These are phyloP conservation scores for Gallinago nigripennis DNA, from an alignment of 2,797 vertebrate species.

Conservation along the genomic window DNA sequence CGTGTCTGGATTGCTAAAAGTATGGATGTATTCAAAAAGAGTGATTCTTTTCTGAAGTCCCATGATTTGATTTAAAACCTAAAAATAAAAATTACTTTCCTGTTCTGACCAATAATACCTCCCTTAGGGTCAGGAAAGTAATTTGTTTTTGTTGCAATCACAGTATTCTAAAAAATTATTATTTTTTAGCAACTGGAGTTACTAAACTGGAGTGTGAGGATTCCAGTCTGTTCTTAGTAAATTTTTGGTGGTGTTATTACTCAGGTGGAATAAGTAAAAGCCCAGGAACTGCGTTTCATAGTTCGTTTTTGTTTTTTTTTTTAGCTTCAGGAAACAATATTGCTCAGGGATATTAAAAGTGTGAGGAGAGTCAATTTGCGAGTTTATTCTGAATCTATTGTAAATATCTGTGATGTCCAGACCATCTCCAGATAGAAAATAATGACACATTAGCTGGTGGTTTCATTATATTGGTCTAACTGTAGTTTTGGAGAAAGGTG, in stretches of 20 bases:
- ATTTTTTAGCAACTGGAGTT: background rate
- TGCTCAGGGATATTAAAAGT: background rate
- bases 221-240: background rate
- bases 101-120: background rate
- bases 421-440: background rate
- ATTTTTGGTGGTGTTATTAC: background rate
- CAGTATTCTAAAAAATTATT: background rate
- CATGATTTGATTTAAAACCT: background rate
- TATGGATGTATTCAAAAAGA: background rate
- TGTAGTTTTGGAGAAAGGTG: fast-evolving
- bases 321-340: background rate
- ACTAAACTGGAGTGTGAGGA: background rate
- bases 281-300: background rate
- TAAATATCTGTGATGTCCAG: background rate
- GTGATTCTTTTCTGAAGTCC: background rate
- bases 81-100: background rate
- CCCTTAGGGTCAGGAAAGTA: background rate
- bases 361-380: background rate
- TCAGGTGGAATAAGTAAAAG: background rate
- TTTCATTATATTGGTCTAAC: background rate
- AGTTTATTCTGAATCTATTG: background rate
- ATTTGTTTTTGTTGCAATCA: background rate
- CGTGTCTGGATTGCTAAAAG: background rate
- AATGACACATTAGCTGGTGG: background rate
- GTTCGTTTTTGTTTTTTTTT: no score